These are phyloP conservation scores for Bagarius yarrelli DNA, from an alignment of 2,113 vertebrate species.

Conservation along the genomic window DNA sequence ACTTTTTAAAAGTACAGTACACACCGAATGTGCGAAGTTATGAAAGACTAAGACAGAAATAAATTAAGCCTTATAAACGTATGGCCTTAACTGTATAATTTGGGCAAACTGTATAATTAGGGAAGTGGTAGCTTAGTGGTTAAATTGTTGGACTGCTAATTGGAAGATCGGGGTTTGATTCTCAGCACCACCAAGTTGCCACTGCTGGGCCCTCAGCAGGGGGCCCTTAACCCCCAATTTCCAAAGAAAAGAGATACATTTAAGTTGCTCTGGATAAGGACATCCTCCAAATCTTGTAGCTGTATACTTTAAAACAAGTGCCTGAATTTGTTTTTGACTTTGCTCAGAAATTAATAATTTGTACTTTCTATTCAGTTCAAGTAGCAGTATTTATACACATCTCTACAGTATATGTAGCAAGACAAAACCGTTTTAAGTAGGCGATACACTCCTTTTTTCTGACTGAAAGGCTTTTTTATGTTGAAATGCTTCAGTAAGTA, in stretches of 20 bases:
- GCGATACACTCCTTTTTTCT: not conserved
- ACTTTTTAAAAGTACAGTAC: not conserved
- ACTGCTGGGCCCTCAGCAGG: too few relatives aligned
- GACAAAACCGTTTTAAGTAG: not conserved
- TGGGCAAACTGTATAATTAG: too few relatives aligned
- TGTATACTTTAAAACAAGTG: not conserved
- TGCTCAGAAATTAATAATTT: not conserved
- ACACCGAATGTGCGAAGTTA: not conserved
- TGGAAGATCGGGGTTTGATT: too few relatives aligned
- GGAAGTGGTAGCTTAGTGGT: too few relatives aligned
- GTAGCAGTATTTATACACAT: not conserved
- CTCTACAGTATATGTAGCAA: not conserved
- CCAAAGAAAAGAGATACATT: too few relatives aligned
- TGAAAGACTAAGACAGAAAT: not conserved
- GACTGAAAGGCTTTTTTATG: slow-evolving; percentile 2
- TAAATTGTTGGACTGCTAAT: too few relatives aligned
- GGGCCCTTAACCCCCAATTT: too few relatives aligned
- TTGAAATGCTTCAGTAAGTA: slow-evolving; percentile 20
- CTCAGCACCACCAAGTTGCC: too few relatives aligned
- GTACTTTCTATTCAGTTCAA: not conserved
- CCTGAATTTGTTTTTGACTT: not conserved
- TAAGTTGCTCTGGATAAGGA: too few relatives aligned
- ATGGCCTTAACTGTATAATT: not conserved
- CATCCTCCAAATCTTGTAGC: too few relatives aligned
- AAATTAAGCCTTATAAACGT: not conserved